Conservation (phyloP, 2,113 vertebrate genomes). For the Leucoraja erinaceus region DNA sequence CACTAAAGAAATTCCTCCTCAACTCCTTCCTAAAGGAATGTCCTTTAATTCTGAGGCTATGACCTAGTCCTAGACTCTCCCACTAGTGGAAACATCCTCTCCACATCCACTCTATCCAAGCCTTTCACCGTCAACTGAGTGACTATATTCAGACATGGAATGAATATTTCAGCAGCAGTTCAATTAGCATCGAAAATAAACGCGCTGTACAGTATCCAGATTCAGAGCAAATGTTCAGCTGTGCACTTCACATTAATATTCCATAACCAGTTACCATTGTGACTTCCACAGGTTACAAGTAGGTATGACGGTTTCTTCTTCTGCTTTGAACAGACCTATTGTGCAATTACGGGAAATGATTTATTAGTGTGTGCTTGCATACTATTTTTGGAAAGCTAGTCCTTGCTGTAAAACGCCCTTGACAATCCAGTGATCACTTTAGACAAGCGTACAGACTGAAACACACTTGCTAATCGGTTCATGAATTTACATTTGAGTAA, state of each 20-base stretch:
- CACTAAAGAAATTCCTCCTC: no score
- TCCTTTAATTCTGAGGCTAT: no score
- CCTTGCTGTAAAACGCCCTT: neutral
- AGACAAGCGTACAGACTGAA: neutral
- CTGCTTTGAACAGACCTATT: neutral
- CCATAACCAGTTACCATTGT: neutral
- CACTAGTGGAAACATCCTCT: no score
- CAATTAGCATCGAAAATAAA: no score
- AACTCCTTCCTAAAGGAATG: no score
- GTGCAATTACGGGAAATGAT: neutral
- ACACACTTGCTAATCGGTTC: neutral
- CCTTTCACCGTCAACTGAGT: no score
- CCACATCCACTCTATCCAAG: no score
- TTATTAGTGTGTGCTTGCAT: neutral
- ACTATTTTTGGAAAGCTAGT: neutral
- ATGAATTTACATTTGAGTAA: neutral
- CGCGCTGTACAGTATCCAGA: no score
- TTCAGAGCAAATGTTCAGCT: neutral
- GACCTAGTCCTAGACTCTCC: no score
- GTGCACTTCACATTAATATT: neutral
- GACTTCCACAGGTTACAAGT: neutral
- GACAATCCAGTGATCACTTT: neutral
- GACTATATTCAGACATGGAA: no score
- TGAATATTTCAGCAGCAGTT: no score
- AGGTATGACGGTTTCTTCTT: neutral